phyloP scores from a whole-genome alignment of 2,113 vertebrate genomes.

The Percina caprodes region DNA sequence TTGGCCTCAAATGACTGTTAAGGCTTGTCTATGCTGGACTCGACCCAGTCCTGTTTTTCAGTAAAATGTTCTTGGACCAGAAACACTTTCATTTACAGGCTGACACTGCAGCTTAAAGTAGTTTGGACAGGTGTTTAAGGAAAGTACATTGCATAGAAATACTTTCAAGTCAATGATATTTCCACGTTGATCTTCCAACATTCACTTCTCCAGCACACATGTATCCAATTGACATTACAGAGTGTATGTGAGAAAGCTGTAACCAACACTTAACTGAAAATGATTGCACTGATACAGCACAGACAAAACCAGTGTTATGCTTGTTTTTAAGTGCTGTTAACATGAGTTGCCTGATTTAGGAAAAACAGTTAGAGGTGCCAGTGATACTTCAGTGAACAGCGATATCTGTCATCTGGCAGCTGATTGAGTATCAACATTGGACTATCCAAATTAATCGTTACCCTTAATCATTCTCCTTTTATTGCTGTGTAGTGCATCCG shows the following conservation, averaged over 20 bases:
- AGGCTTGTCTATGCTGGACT: not conserved
- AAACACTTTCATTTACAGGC: not conserved
- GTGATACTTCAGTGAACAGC: not conserved
- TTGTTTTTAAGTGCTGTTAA: conserved; percentile 28
- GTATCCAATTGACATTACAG: not conserved
- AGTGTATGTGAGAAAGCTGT: not conserved
- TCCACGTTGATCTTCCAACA: not conserved
- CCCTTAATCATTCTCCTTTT: not conserved
- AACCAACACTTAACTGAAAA: not conserved
- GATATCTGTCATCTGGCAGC: not conserved
- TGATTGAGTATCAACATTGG: conserved; percentile 5
- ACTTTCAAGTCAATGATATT: not conserved
- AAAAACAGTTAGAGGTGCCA: conserved; percentile 7
- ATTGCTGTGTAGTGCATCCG: not conserved
- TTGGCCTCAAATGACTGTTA: not conserved
- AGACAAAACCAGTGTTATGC: conserved; percentile 16
- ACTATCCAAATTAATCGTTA: not conserved
- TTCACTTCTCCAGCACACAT: not conserved
- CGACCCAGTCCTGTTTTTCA: not conserved
- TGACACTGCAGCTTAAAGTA: not conserved
- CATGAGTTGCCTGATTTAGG: not conserved
- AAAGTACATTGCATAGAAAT: not conserved
- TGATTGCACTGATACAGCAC: not conserved
- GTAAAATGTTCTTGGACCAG: not conserved
- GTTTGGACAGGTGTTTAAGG: not conserved